phyloP scores from a whole-genome alignment of 2,113 vertebrate genomes.

The Potamarius usumacintae region DNA sequence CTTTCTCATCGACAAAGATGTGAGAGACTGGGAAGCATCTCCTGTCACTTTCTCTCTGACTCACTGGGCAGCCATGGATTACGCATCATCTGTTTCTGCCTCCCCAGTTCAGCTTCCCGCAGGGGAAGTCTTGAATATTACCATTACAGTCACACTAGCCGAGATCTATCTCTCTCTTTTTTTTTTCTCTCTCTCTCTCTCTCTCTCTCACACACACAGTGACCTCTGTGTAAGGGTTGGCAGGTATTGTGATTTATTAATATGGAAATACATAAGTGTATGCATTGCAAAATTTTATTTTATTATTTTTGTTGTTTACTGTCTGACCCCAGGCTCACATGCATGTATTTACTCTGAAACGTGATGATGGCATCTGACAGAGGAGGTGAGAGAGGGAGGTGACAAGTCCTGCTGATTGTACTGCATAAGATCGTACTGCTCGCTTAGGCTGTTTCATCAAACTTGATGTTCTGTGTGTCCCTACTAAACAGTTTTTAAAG shows the following conservation, averaged over 20 bases:
- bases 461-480: conserved; percentile 39
- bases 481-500: conserved; percentile 40
- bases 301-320: conserved; percentile 13
- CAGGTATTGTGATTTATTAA: conserved; percentile 1
- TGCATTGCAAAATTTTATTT: conserved; percentile 3
- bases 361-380: not conserved
- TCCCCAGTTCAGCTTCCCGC: not conserved
- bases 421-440: not conserved
- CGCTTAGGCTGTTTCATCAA: conserved; percentile 16
- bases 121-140: conserved; percentile 12
- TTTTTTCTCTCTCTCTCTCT: not conserved
- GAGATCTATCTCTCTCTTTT: not conserved
- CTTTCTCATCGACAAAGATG: not conserved
- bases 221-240: conserved; percentile 10
- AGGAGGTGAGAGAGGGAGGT: not conserved
- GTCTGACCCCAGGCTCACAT: conserved; percentile 40
- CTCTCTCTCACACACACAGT: conserved; percentile 20
- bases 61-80: conserved; percentile 31
- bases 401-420: conserved; percentile 24
- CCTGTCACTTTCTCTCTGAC: not conserved
- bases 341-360: conserved; percentile 24
- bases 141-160: conserved; percentile 22
- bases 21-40: conserved; percentile 2
- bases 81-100: conserved; percentile 57
- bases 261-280: not conserved